A percentile compares a stretch with the other conserved stretches of the same genome.
Evolutionary conservation across 1,140 invertebrate genomes (phyloP).

Genomic region (Leptopilina clavipes): DNA sequence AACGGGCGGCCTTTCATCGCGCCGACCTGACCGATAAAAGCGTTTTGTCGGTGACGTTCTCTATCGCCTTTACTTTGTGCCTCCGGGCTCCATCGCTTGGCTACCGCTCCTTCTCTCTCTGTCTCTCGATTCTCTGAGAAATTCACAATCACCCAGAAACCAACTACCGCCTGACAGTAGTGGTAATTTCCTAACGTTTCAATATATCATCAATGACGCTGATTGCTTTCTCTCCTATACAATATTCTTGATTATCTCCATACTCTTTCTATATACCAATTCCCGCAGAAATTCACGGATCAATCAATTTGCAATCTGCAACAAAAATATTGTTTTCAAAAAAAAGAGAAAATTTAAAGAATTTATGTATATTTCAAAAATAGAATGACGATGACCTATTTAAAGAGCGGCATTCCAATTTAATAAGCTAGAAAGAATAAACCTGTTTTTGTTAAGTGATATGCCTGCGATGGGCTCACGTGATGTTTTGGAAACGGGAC

Average conservation of each 20-base stretch:
- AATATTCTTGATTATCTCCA: too few relatives aligned
- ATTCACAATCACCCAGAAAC: constrained; percentile 45
- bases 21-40: constrained; percentile 59
- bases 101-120: constrained; percentile 44
- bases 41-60: constrained; percentile 58
- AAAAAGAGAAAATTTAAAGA: background rate
- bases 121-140: constrained; percentile 28
- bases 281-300: too few relatives aligned
- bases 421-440: constrained; percentile 6
- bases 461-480: background rate
- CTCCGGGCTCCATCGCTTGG: constrained; percentile 45
- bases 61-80: constrained; percentile 55
- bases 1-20: constrained; percentile 69
- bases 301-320: too few relatives aligned
- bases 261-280: too few relatives aligned
- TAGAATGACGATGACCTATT: background rate
- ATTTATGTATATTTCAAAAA: too few relatives aligned
- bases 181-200: constrained; percentile 39
- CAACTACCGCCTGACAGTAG: constrained; percentile 21
- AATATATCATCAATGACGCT: constrained; percentile 10
- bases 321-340: background rate
- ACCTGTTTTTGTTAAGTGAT: constrained; percentile 13
- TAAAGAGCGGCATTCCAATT: background rate
- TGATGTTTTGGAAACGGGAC: background rate
- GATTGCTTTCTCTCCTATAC: background rate